phyloP scores from a whole-genome alignment of 2,797 vertebrate species.

The Microctenopoma stevenorrisi region DNA sequence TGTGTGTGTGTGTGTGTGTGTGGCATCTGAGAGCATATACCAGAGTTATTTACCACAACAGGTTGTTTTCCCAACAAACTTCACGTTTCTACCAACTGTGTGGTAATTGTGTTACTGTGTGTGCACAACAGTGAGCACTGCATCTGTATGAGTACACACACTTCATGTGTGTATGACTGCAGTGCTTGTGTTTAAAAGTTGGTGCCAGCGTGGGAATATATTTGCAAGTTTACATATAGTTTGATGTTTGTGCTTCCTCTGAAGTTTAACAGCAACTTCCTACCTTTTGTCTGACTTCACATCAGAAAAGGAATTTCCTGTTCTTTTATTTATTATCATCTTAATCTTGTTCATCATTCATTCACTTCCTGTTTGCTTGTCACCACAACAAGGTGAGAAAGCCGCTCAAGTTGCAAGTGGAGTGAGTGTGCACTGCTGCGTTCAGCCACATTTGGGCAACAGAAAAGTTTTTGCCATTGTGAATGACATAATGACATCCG shows the following conservation, averaged over 20 bases:
- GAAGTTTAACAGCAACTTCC: not conserved
- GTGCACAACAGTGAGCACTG: no score
- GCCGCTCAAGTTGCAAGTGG: conserved; percentile 4
- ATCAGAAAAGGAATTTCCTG: conserved; percentile 31
- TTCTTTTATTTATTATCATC: conserved; percentile 6
- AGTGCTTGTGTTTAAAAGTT: no score
- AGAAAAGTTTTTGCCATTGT: not conserved
- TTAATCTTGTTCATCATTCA: conserved; percentile 23
- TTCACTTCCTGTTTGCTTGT: conserved; percentile 46
- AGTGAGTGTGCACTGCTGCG: conserved; percentile 3
- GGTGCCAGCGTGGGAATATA: not conserved
- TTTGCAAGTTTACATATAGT: not conserved
- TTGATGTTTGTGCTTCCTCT: not conserved
- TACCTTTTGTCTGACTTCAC: conserved; percentile 1
- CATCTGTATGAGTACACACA: no score
- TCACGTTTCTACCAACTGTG: not conserved
- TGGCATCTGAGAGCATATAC: conserved; percentile 3
- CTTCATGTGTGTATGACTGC: not conserved
- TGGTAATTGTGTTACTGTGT: not conserved
- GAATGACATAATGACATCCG: not conserved
- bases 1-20: not conserved
- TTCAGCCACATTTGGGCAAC: not conserved
- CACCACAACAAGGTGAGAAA: not conserved
- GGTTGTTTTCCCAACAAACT: conserved; percentile 6
- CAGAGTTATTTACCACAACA: not conserved